A percentile compares a stretch with the other conserved stretches of the same genome.
Conservation (phyloP, 2,113 vertebrate species). For the Macrotus californicus region DNA sequence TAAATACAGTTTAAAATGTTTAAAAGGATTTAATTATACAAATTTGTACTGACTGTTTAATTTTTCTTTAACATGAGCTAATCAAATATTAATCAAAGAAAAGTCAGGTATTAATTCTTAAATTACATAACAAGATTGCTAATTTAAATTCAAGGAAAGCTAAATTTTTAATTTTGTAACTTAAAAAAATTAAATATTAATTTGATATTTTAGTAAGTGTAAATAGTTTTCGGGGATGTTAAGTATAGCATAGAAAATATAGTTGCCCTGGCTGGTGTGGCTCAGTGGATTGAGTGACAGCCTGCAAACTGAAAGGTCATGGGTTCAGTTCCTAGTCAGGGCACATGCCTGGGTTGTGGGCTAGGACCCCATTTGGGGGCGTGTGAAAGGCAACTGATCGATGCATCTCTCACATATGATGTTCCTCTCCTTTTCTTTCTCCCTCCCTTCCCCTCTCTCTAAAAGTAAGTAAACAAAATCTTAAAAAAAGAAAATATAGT, state of each 20-base stretch:
- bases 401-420: no score
- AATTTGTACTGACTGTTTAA: neutral
- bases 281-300: no score
- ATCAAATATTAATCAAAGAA: slow-evolving; percentile 47
- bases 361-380: no score
- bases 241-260: neutral
- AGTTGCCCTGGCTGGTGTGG: no score
- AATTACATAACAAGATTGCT: slow-evolving; percentile 23
- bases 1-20: slow-evolving; percentile 15
- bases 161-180: slow-evolving; percentile 12
- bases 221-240: neutral
- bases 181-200: slow-evolving; percentile 16
- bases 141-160: slow-evolving; percentile 28
- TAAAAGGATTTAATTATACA: slow-evolving; percentile 29
- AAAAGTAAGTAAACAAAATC: no score
- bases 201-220: neutral
- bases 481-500: neutral
- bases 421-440: no score
- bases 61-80: slow-evolving; percentile 14
- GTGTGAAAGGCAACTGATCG: no score
- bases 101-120: slow-evolving; percentile 10
- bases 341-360: no score
- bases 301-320: no score
- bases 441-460: no score
- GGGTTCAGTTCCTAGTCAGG: no score